Conservation (phyloP, 2,888 invertebrate genomes). For the Pecten maximus region DNA sequence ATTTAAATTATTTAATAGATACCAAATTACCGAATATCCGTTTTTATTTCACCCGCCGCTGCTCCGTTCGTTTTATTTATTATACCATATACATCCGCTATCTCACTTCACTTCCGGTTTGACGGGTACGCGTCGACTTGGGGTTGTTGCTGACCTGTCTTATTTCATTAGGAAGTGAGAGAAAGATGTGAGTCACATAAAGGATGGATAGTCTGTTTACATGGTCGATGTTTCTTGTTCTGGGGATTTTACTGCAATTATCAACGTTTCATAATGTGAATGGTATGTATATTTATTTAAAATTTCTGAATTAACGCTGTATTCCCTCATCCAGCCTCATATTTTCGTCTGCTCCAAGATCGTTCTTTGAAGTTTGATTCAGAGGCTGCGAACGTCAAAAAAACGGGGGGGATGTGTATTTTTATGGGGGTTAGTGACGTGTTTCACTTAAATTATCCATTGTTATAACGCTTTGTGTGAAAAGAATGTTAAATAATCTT, state of each 20-base stretch:
- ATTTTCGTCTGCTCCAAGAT: neutral
- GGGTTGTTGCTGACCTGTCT: neutral
- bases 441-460: neutral
- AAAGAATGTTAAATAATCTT: neutral
- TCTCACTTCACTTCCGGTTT: neutral
- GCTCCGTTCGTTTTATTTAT: too few relatives aligned
- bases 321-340: neutral
- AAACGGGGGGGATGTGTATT: neutral
- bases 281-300: neutral
- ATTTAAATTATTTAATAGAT: too few relatives aligned
- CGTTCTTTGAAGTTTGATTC: conserved; percentile 9
- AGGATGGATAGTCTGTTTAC: conserved; percentile 35
- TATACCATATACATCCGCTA: too few relatives aligned
- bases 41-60: too few relatives aligned
- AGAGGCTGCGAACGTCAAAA: conserved; percentile 26
- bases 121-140: neutral
- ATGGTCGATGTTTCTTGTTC: conserved; percentile 13
- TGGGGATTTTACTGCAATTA: conserved; percentile 4
- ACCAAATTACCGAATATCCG: too few relatives aligned
- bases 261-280: conserved; percentile 1
- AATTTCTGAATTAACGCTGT: neutral
- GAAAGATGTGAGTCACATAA: conserved; percentile 33
- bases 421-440: neutral
- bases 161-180: conserved; percentile 7
- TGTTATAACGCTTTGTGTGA: neutral